Evolutionary conservation across 2,888 invertebrate species (phyloP), one percentile per base, ranked within the genome.

Genomic region (Stenchaetothrips biformis): DNA sequence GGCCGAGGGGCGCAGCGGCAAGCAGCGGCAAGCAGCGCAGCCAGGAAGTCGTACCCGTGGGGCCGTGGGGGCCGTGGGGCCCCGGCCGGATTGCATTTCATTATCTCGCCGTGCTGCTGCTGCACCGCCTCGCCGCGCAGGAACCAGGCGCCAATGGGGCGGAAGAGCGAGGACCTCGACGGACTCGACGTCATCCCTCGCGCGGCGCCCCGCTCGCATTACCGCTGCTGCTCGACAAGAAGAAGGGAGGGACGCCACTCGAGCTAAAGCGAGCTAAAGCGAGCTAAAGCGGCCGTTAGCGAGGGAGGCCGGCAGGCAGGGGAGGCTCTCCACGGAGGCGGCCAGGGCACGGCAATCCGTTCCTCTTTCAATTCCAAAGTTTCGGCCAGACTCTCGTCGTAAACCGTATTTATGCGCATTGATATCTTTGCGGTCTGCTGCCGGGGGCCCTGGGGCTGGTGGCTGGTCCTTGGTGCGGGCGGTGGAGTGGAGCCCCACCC

Each of bases 341-440:
- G 67, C 13, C 13, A 53, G 3, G 53, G 2, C 37, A 53, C 53
- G 53, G 25, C 67, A 74, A 74, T 25, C 67, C 67, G 67, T 11
- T 74, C 21, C 59, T 13, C 18, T 59, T 59, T 21, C 67, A 25
- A 74, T 74, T 74, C 67, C 21, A 74, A 74, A 74, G 8, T 25
- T 74, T 74, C 25, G 67, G 67, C 67, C 67, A 25, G 67, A 25
- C 67, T 74, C 67, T 25, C 1, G 67, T 74, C 67, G 67, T 74
- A 74, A 74, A 74, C 67, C 67, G 67, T 74, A 74, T 74, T 74
- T 74, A 74, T 74, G 67, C 67, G 67, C 67, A 74, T 74, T 74
- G 67, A 74, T 74, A 74, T 74, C 67, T 11, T 37, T 37, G 37
- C 37, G 37, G 37, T 37, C 37, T 37, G 37, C 37, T 37, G 37